These are phyloP conservation scores for Eretmochelys imbricata DNA, from an alignment of 2,113 vertebrate species.

Conservation along the genomic window DNA sequence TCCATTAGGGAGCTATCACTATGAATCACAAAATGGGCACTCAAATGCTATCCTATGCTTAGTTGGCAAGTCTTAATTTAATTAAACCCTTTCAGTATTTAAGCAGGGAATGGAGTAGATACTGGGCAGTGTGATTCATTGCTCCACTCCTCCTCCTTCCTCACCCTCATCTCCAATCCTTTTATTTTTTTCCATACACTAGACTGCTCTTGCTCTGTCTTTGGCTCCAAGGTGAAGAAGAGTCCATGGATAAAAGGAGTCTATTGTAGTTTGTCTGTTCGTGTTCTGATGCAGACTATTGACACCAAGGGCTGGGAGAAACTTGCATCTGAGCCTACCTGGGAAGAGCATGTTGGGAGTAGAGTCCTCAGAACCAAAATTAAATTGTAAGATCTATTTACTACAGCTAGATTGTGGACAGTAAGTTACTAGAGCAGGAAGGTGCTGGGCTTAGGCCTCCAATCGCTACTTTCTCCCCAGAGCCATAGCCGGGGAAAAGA, in stretches of 20 bases:
- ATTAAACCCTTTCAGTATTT: constrained; percentile 70
- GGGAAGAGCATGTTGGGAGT: not conserved
- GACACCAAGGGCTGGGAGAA: not conserved
- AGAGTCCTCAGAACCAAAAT: not conserved
- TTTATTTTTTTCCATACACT: constrained; percentile 13
- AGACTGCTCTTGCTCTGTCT: not conserved
- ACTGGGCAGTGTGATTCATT: constrained; percentile 61
- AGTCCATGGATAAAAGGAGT: not conserved
- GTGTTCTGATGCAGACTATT: not conserved
- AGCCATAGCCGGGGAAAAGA: not conserved
- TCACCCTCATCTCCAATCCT: constrained; percentile 20
- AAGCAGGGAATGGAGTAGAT: constrained; percentile 45
- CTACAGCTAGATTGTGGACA: not conserved
- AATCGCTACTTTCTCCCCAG: not conserved
- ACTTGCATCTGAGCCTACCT: not conserved
- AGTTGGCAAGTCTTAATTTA: constrained; percentile 62
- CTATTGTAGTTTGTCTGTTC: not conserved
- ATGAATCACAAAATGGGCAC: constrained; percentile 43
- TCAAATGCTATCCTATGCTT: not conserved
- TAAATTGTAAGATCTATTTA: not conserved
- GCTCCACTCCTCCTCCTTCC: constrained; percentile 54
- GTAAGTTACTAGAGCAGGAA: constrained; percentile 29
- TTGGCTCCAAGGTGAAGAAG: not conserved
- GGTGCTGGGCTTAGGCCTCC: constrained; percentile 21
- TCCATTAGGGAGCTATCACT: constrained; percentile 44